Conservation (phyloP, 2,888 invertebrate genomes). For the Lysandra bellargus region DNA sequence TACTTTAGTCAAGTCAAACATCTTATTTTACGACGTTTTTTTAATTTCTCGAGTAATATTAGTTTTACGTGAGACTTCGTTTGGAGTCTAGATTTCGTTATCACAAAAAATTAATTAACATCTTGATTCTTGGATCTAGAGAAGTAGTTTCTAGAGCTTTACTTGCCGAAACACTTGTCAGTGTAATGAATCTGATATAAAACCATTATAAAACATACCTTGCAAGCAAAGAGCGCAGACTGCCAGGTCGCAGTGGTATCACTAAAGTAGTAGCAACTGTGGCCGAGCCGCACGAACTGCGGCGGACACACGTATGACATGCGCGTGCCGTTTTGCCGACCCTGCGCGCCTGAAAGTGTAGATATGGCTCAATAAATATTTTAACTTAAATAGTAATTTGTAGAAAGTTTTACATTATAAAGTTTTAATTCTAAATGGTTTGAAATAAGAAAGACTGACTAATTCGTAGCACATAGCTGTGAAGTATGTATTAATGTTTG, state of each 20-base stretch:
- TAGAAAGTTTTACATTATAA: background rate
- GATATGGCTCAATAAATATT: background rate
- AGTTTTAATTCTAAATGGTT: background rate
- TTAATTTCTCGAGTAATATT: too few species aligned
- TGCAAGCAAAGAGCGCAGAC: slow-evolving; percentile 85
- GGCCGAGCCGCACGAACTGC: slow-evolving; percentile 85
- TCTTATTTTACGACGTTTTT: too few species aligned
- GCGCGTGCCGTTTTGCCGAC: slow-evolving; percentile 62
- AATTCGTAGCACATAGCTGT: background rate
- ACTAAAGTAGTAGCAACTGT: slow-evolving; percentile 88
- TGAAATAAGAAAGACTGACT: background rate
- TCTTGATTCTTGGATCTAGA: too few species aligned
- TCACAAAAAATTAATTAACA: too few species aligned
- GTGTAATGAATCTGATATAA: background rate
- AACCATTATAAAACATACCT: slow-evolving; percentile 56
- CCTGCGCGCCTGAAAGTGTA: slow-evolving; percentile 49
- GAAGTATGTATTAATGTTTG: background rate
- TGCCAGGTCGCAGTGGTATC: slow-evolving; percentile 84
- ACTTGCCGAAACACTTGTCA: too few species aligned
- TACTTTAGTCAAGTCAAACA: too few species aligned
- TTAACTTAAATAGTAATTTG: background rate
- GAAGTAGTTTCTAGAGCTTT: too few species aligned
- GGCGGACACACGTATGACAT: slow-evolving; percentile 84
- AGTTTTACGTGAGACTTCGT: too few species aligned
- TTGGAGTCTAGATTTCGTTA: too few species aligned